phyloP scores from a whole-genome alignment of 2,888 invertebrate species.

The Stratiomys singularior region DNA sequence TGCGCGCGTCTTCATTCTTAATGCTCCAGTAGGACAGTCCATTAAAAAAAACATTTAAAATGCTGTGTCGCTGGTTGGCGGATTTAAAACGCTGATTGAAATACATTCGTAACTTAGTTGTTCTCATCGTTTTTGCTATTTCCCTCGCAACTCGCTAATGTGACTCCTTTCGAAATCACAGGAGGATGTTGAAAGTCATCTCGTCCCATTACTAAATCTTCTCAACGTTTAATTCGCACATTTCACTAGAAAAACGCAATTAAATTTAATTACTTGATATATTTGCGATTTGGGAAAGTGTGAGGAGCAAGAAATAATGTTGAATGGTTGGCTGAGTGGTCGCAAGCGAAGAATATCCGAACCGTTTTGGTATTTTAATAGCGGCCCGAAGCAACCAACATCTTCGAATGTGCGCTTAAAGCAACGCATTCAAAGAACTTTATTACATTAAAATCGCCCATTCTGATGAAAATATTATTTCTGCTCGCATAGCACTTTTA shows the following conservation, averaged over 20 bases:
- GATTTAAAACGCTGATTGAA: too few species aligned
- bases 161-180: too few species aligned
- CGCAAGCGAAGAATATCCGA: not conserved
- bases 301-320: constrained; percentile 15
- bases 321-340: not conserved
- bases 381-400: not conserved
- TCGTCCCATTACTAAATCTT: too few species aligned
- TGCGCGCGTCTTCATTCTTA: too few species aligned
- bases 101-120: too few species aligned
- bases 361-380: not conserved
- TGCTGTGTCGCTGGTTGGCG: too few species aligned
- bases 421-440: constrained; percentile 19
- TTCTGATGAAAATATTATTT: constrained; percentile 43
- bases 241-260: constrained; percentile 20
- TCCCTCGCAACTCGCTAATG: too few species aligned
- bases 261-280: constrained; percentile 42
- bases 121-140: too few species aligned
- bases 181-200: too few species aligned
- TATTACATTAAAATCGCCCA: constrained; percentile 31
- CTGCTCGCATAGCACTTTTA: constrained; percentile 39
- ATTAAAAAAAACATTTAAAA: too few species aligned
- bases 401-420: constrained; percentile 21
- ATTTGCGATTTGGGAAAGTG: constrained; percentile 34
- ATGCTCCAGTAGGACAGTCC: too few species aligned
- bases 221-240: not conserved